Evolutionary conservation across 1,140 invertebrate genomes (phyloP).

Genomic region (Asobara japonica): DNA sequence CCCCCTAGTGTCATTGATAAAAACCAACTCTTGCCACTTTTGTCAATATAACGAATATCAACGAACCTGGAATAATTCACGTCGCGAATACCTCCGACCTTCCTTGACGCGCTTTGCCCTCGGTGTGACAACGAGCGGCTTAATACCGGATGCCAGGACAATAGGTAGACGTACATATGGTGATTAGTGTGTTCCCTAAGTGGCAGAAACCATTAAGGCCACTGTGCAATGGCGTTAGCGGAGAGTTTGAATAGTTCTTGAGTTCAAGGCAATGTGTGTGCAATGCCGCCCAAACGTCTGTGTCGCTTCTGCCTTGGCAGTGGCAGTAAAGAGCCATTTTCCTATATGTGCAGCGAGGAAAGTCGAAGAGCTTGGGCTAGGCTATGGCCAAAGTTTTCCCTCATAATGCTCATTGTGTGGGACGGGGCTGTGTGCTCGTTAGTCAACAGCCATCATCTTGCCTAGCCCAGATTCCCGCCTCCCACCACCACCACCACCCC

Average conservation of each 20-base stretch:
- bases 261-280: slow-evolving; percentile 8
- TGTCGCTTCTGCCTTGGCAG: not conserved
- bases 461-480: not conserved
- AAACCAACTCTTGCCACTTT: too few species aligned
- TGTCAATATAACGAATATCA: too few species aligned
- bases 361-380: not conserved
- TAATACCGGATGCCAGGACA: not conserved
- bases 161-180: not conserved
- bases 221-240: slow-evolving; percentile 3
- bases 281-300: not conserved
- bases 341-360: not conserved
- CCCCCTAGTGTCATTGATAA: too few species aligned
- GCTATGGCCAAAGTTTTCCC: slow-evolving; percentile 10
- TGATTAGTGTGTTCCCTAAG: slow-evolving; percentile 16
- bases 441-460: slow-evolving; percentile 13
- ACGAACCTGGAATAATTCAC: too few species aligned
- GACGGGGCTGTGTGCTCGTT: slow-evolving; percentile 9
- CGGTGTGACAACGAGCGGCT: not conserved
- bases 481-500: too few species aligned
- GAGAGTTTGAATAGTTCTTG: slow-evolving; percentile 17
- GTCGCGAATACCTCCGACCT: too few species aligned
- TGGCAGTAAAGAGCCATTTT: not conserved
- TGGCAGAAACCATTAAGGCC: slow-evolving; percentile 16
- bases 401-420: slow-evolving; percentile 12
- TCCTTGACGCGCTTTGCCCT: too few species aligned